Percentiles rank a stretch among this genome's conserved stretches.
These are phyloP conservation scores for Phalacrocorax pelagicus DNA, from an alignment of 2,113 vertebrate genomes.

Conservation along the genomic window DNA sequence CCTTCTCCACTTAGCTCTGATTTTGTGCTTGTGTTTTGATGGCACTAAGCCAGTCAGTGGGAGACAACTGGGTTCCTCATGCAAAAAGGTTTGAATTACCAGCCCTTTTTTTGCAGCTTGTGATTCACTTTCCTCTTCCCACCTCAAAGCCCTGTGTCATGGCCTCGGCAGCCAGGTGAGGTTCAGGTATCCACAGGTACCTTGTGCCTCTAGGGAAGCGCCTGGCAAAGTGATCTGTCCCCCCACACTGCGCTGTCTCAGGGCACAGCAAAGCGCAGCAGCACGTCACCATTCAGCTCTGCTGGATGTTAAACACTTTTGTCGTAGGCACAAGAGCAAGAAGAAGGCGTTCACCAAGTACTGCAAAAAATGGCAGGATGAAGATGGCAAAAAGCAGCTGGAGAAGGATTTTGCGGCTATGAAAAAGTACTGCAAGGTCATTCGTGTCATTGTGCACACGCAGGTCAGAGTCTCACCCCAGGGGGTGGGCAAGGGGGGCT, in stretches of 20 bases:
- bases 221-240: background rate
- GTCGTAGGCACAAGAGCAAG: conserved; percentile 79
- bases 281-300: background rate
- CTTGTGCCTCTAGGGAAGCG: background rate
- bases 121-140: background rate
- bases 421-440: conserved; percentile 84
- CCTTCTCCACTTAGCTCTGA: background rate
- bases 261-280: background rate
- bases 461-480: conserved; percentile 69
- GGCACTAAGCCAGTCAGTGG: conserved; percentile 13
- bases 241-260: background rate
- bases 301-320: background rate
- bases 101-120: background rate
- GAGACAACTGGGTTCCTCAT: conserved; percentile 6
- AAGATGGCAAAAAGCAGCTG: conserved; percentile 74
- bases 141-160: background rate
- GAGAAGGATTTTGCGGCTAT: conserved; percentile 80
- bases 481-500: background rate
- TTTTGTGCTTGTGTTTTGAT: background rate
- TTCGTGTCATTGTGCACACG: conserved; percentile 81
- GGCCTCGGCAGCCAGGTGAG: background rate
- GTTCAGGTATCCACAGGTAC: background rate
- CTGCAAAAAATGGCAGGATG: conserved; percentile 80
- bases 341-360: conserved; percentile 84
- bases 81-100: background rate